Percentiles rank a stretch among this genome's conserved stretches.
These are phyloP conservation scores for Dromaius novaehollandiae DNA, from an alignment of 2,113 vertebrate genomes.

Conservation along the genomic window DNA sequence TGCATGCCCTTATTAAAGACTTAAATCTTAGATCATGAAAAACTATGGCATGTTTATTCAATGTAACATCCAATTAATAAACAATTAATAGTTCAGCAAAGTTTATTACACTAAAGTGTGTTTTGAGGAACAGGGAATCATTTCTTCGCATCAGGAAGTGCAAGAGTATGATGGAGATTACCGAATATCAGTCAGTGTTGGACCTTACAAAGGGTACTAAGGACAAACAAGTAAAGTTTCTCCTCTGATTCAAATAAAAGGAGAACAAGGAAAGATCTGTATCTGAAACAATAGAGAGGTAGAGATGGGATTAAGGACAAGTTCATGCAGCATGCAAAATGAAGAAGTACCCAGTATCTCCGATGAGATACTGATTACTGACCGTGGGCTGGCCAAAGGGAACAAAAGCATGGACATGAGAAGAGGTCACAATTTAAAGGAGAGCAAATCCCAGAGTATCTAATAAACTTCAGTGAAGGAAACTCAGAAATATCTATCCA, in stretches of 20 bases:
- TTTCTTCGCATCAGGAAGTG: background rate
- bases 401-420: background rate
- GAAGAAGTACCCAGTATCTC: background rate
- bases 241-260: background rate
- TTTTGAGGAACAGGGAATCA: background rate
- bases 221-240: background rate
- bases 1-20: conserved; percentile 54
- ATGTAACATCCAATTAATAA: conserved; percentile 44
- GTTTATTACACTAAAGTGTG: background rate
- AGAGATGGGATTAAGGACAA: background rate
- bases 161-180: background rate
- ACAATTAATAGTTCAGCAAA: conserved; percentile 40
- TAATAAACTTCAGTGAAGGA: background rate
- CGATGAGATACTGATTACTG: background rate
- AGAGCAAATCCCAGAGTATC: background rate
- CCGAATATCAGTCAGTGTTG: fast-evolving
- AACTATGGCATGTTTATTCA: conserved; percentile 45
- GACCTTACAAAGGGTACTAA: background rate
- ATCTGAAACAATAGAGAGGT: background rate
- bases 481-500: background rate
- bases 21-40: conserved; percentile 26
- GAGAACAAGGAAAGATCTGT: background rate
- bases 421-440: background rate
- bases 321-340: background rate
- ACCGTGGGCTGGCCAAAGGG: background rate